phyloP scores from a whole-genome alignment of 2,888 invertebrate genomes.

The Halictus quadricinctus region DNA sequence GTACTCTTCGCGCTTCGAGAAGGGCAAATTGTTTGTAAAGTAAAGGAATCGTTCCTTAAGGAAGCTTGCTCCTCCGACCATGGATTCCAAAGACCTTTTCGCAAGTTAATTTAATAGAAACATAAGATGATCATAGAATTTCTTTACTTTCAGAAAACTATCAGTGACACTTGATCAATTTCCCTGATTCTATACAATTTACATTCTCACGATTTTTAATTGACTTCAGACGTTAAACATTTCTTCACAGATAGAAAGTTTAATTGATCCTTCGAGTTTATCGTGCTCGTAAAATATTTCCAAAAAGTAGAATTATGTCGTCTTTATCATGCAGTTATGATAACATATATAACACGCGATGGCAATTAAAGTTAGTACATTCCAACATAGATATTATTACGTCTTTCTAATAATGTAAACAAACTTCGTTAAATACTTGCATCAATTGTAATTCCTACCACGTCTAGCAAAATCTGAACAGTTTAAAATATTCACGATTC shows the following conservation, averaged over 20 bases:
- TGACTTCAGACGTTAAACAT: no score
- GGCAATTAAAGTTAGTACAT: no score
- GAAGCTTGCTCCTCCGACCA: background rate
- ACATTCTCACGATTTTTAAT: background rate
- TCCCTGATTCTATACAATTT: background rate
- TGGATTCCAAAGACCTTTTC: background rate
- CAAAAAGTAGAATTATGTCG: no score
- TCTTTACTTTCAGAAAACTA: background rate
- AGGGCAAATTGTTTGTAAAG: conserved; percentile 12
- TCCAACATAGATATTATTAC: no score
- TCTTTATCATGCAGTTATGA: no score
- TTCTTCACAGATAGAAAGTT: no score
- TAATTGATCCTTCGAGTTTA: no score
- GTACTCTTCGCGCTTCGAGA: background rate
- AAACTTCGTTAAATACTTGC: background rate
- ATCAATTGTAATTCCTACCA: background rate
- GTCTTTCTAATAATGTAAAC: no score
- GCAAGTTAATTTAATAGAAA: background rate
- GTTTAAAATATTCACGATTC: background rate
- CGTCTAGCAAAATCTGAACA: background rate
- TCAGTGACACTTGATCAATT: no score
- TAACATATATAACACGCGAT: no score
- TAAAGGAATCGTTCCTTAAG: background rate
- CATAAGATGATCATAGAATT: background rate
- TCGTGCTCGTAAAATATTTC: no score